Evolutionary conservation across 2,888 invertebrate species (phyloP).

Genomic region (Scaptomyza polygonia): DNA sequence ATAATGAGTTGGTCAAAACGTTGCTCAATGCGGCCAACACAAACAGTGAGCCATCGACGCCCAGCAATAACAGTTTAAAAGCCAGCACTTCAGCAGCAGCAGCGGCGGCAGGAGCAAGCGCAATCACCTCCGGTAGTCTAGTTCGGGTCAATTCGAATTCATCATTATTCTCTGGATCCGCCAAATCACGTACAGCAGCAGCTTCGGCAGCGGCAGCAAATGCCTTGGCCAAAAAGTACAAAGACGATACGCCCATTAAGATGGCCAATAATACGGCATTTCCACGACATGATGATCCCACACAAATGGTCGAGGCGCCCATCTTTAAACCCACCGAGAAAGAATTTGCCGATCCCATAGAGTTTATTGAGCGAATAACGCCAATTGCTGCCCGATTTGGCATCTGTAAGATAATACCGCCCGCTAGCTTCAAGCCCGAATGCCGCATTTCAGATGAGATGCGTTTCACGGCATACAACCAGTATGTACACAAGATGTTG

Average conservation of each 20-base stretch:
- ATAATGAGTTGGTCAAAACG: slow-evolving; percentile 84
- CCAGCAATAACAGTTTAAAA: slow-evolving; percentile 34
- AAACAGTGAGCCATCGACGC: slow-evolving; percentile 31
- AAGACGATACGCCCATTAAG: slow-evolving; percentile 83
- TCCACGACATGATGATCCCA: slow-evolving; percentile 85
- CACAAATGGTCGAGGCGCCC: slow-evolving; percentile 90
- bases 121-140: slow-evolving; percentile 53
- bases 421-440: slow-evolving; percentile 90
- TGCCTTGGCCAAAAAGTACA: slow-evolving; percentile 83
- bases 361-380: slow-evolving; percentile 92
- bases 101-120: slow-evolving; percentile 12
- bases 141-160: slow-evolving; percentile 84
- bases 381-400: slow-evolving; percentile 92
- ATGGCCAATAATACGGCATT: slow-evolving; percentile 85
- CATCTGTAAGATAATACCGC: slow-evolving; percentile 94
- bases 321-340: slow-evolving; percentile 92
- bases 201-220: slow-evolving; percentile 48
- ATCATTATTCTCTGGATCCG: slow-evolving; percentile 83
- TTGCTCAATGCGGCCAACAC: slow-evolving; percentile 75
- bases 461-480: slow-evolving; percentile 94
- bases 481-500: slow-evolving; percentile 94
- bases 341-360: slow-evolving; percentile 94
- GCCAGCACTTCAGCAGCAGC: slow-evolving; percentile 61
- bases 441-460: slow-evolving; percentile 93
- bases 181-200: slow-evolving; percentile 77